Evolutionary conservation across 53 echinoderm and acorn worm species (phyloP).

Genomic region (Astropecten irregularis): DNA sequence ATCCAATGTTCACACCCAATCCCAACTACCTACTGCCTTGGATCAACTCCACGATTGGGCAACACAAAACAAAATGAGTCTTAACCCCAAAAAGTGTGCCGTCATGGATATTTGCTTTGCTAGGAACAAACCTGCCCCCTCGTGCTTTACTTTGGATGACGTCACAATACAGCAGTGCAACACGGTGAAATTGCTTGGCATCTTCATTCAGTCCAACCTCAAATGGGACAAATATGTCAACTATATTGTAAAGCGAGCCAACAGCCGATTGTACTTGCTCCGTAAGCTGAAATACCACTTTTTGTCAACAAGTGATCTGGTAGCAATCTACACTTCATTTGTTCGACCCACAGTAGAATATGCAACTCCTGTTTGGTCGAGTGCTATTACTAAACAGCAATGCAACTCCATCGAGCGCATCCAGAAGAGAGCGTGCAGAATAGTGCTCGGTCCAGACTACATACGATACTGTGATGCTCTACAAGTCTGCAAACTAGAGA

Average conservation of each 20-base stretch:
- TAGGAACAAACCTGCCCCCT: neutral
- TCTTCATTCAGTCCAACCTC: too few species aligned
- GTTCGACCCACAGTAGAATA: slow-evolving; percentile 21
- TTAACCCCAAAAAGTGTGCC: slow-evolving; percentile 15
- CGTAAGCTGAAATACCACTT: too few species aligned
- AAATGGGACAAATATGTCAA: too few species aligned
- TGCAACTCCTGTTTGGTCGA: too few species aligned
- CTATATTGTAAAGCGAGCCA: too few species aligned
- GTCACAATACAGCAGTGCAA: neutral
- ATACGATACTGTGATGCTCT: too few species aligned
- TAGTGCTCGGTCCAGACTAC: too few species aligned
- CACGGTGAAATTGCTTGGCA: slow-evolving; percentile 32
- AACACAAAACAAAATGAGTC: neutral
- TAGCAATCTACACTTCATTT: slow-evolving; percentile 1
- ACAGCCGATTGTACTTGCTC: too few species aligned
- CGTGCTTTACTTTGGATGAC: neutral
- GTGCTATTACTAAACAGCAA: slow-evolving; percentile 40
- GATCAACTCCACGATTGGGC: neutral
- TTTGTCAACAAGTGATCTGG: slow-evolving; percentile 17
- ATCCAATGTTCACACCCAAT: neutral
- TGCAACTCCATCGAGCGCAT: neutral
- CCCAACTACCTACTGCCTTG: neutral
- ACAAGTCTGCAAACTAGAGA: too few species aligned
- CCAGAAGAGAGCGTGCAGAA: too few species aligned
- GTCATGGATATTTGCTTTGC: slow-evolving; percentile 23